phyloP scores from a whole-genome alignment of 2,797 vertebrate genomes.

The Ctenochaetus hawaiiensis region DNA sequence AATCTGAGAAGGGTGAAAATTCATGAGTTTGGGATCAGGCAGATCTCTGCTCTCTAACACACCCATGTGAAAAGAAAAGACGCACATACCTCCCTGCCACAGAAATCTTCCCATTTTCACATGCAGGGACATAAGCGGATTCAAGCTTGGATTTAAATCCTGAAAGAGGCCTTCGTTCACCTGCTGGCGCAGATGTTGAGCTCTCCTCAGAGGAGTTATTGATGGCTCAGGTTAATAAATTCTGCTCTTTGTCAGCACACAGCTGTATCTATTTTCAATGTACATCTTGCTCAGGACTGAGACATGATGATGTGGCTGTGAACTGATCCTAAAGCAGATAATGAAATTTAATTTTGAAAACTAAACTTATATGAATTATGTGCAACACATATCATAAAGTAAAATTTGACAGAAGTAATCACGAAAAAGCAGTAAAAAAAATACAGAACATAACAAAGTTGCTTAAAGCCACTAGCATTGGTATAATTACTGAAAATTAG shows the following conservation, averaged over 20 bases:
- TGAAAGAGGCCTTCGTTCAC: constrained; percentile 7
- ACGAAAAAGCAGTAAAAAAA: neutral
- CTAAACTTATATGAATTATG: too few relatives aligned
- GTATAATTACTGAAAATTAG: constrained; percentile 22
- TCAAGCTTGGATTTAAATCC: neutral
- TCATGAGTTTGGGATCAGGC: neutral
- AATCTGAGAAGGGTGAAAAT: neutral
- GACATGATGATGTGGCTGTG: neutral
- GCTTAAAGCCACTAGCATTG: constrained; percentile 23
- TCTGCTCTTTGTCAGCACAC: constrained; percentile 11
- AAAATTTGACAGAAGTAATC: too few relatives aligned
- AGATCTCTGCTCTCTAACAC: neutral
- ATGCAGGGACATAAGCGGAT: neutral
- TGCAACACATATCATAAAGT: neutral
- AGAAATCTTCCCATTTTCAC: neutral
- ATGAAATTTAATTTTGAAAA: too few relatives aligned
- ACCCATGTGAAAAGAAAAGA: neutral
- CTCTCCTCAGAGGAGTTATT: neutral
- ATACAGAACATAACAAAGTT: neutral
- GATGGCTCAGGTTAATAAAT: constrained; percentile 11
- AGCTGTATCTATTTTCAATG: constrained; percentile 5
- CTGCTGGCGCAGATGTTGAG: constrained; percentile 31
- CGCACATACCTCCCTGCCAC: neutral
- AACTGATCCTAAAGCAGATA: neutral
- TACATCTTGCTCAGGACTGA: neutral